Evolutionary conservation across 2,888 invertebrate species (phyloP), one percentile per base, ranked within the genome.

Genomic region (Drosophila mercatorum): DNA sequence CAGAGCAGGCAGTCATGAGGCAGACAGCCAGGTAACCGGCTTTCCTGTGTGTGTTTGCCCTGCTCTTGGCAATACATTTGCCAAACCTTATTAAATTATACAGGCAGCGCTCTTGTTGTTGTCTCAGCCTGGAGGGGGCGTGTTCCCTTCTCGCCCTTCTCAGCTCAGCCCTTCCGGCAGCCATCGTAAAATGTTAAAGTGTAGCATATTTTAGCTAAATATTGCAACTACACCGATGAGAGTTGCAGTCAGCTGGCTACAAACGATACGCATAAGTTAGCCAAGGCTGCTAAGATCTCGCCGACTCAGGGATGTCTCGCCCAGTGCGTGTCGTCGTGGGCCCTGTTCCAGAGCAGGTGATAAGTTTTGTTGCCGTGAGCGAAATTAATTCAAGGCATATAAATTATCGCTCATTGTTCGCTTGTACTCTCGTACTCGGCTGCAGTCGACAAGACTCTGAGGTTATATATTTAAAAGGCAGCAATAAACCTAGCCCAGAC

Each of bases 51-150:
- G n/a, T 60, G 26, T 67, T 53, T 58, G 66, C 57, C 65, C 38
- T 68, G 66, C 68, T 67, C 52, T 62, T 43, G 53, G 70, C 72
- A 76, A 74, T 79, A 77, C 79, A 81, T 83, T 81, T 74, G 65
- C 56, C 65, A 68, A 72, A 71, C 81, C 81, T 86, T 88, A 86
- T 86, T 86, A 86, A 86, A 83, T 86, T 86, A 86, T 80, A 83
- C 75, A 82, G 68, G 64, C 74, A 71, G 40, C 26, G 34, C 34
- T n/a, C 64, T 51, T 58, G 60, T 38, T 44, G 57, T 43, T 40
- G 22, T 40, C 12, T 26, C n/a, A 55, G 47, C 52, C 26, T 34
- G 5, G 11, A 5, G 38, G 52, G 7, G 12, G 38, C 22, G 8
- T 11, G 36, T 14, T 10, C 11, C n/a, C 46, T 10, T 36, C 8